These are phyloP conservation scores for Syngnathus floridae DNA, from an alignment of 2,113 vertebrate species.

Conservation along the genomic window DNA sequence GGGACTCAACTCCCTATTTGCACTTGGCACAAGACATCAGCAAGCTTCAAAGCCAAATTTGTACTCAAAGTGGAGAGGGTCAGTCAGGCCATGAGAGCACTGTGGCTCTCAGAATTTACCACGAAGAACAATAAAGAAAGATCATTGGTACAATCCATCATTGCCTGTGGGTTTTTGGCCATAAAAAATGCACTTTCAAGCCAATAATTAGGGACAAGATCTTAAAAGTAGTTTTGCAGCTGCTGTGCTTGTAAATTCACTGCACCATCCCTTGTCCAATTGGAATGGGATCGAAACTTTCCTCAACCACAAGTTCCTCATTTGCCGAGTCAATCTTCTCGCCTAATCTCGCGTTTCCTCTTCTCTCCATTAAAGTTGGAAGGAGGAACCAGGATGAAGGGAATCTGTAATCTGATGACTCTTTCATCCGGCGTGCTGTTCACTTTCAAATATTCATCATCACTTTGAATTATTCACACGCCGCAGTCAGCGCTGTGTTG, in stretches of 20 bases:
- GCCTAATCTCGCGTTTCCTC: background rate
- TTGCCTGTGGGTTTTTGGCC: too few relatives aligned
- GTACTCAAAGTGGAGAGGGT: background rate
- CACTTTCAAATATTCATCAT: conserved; percentile 56
- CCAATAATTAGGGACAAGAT: background rate
- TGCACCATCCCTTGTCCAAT: background rate
- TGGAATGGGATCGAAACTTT: background rate
- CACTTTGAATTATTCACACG: conserved; percentile 51
- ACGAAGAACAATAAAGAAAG: background rate
- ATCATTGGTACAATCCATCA: background rate
- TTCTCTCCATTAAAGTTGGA: conserved; percentile 7
- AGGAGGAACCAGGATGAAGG: conserved; percentile 27
- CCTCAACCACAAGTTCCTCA: background rate
- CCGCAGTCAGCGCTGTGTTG: conserved; percentile 6
- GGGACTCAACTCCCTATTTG: background rate
- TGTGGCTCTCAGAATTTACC: background rate
- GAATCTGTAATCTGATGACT: conserved; percentile 23
- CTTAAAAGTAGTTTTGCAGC: background rate
- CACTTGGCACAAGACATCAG: background rate
- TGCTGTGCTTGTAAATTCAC: background rate
- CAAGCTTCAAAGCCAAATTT: background rate
- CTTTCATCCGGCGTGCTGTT: conserved; percentile 46
- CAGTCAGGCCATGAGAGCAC: background rate
- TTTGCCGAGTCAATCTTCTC: background rate
- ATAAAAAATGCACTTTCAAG: too few relatives aligned